A percentile compares a stretch with the other conserved stretches of the same genome.
These are phyloP conservation scores for Drosophila sucinea DNA, from an alignment of 1,140 invertebrate species.

Conservation along the genomic window DNA sequence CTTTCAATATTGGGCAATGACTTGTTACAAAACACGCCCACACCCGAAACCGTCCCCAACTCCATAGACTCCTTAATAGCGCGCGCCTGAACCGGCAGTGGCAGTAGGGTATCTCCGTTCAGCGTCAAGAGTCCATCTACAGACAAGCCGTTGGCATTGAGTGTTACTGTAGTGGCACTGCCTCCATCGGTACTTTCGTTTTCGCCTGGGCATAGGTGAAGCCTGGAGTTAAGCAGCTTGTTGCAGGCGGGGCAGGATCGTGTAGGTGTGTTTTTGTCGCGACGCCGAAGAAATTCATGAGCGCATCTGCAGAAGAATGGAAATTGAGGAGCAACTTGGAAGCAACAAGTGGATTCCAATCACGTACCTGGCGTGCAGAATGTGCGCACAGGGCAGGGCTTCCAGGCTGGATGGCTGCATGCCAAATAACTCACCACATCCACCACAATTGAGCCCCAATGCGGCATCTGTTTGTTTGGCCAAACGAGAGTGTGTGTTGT, in stretches of 20 bases:
- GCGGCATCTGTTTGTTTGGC: constrained; percentile 89
- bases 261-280: constrained; percentile 86
- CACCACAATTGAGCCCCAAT: constrained; percentile 89
- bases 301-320: constrained; percentile 85
- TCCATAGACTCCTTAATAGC: constrained; percentile 1
- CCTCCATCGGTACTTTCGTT: constrained; percentile 49
- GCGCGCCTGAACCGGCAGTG: constrained; percentile 19
- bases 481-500: constrained; percentile 88
- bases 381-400: constrained; percentile 92
- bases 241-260: constrained; percentile 86
- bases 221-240: constrained; percentile 86
- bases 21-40: constrained; percentile 43
- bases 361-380: constrained; percentile 90
- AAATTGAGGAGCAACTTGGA: not conserved
- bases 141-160: constrained; percentile 43
- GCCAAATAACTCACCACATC: constrained; percentile 90
- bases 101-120: constrained; percentile 34
- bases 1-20: constrained; percentile 50
- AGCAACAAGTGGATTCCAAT: constrained; percentile 15
- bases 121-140: constrained; percentile 44
- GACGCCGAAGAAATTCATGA: constrained; percentile 87
- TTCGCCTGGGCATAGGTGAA: constrained; percentile 73
- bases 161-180: constrained; percentile 30
- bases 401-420: constrained; percentile 89
- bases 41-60: constrained; percentile 2